phyloP scores from a whole-genome alignment of 2,113 vertebrate genomes.

The Mirounga angustirostris region DNA sequence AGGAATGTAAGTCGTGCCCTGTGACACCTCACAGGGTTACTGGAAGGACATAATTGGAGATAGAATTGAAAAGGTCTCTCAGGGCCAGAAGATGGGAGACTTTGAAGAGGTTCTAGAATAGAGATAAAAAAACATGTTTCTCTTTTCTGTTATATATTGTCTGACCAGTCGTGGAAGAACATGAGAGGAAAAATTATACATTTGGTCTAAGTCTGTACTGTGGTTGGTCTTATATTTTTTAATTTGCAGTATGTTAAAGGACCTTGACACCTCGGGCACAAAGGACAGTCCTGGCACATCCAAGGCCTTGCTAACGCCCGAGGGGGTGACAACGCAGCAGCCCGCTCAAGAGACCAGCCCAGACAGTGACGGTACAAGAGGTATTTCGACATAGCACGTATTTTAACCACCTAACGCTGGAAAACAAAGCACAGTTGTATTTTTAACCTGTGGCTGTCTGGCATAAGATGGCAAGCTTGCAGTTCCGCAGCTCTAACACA shows the following conservation, averaged over 20 bases:
- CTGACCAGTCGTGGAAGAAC: not conserved
- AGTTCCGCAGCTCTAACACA: not conserved
- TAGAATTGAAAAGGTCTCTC: not conserved
- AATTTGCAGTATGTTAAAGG: constrained; percentile 61
- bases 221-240: constrained; percentile 14
- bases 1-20: not conserved
- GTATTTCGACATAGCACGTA: rapidly evolving
- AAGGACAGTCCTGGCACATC: not conserved
- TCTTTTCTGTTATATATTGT: not conserved
- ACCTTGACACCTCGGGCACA: constrained; percentile 48
- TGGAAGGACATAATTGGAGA: not conserved
- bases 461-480: not conserved
- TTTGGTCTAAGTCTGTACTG: not conserved
- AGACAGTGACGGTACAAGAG: constrained; percentile 74
- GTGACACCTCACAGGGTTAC: not conserved
- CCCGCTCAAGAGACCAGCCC: not conserved
- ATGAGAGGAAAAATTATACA: not conserved
- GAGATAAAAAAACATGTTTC: not conserved
- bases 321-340: not conserved
- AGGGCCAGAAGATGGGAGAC: not conserved
- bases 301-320: constrained; percentile 13
- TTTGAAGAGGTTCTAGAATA: constrained; percentile 29
- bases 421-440: not conserved
- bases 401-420: not conserved
- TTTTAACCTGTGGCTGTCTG: not conserved